Conservation (phyloP, 1,140 invertebrate species). For the Mycetomoellerius zeteki region DNA sequence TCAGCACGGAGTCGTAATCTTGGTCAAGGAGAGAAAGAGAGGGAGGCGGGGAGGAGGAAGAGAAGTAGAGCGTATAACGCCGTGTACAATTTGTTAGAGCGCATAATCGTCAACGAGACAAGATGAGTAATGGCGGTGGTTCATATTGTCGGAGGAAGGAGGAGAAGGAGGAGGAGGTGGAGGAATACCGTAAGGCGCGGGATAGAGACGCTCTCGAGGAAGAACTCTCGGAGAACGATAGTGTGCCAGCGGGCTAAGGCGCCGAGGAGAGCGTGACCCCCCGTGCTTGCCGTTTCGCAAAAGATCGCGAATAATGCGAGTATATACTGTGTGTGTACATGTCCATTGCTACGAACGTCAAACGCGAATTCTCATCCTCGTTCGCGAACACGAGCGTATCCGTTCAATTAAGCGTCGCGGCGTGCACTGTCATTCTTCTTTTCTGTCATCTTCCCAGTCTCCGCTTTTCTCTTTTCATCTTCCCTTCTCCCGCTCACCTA, state of each 20-base stretch:
- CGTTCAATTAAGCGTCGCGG: constrained; percentile 49
- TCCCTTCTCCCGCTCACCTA: background rate
- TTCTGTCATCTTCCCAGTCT: background rate
- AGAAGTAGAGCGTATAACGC: constrained; percentile 55
- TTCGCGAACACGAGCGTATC: constrained; percentile 22
- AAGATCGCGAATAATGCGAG: constrained; percentile 63
- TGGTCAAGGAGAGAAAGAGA: background rate
- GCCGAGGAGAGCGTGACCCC: constrained; percentile 53
- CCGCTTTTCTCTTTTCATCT: background rate
- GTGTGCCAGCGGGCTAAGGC: constrained; percentile 59
- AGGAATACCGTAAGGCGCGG: constrained; percentile 59
- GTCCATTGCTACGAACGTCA: constrained; percentile 7
- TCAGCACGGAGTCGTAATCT: constrained; percentile 49
- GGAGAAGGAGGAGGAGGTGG: background rate
- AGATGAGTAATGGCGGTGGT: constrained; percentile 62
- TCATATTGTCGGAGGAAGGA: constrained; percentile 44
- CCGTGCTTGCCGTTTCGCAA: constrained; percentile 34
- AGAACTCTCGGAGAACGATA: constrained; percentile 39
- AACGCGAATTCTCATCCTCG: constrained; percentile 33
- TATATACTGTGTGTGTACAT: constrained; percentile 11
- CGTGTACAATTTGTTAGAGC: constrained; percentile 63
- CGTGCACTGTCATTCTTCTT: background rate
- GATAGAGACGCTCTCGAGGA: constrained; percentile 45
- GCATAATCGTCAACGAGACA: constrained; percentile 63
- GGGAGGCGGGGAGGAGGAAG: constrained; percentile 1